Percentiles rank a stretch among this genome's conserved stretches.
These are phyloP conservation scores for Heliopora coerulea DNA, from an alignment of 92 coral and sea anemone species.

Conservation along the genomic window DNA sequence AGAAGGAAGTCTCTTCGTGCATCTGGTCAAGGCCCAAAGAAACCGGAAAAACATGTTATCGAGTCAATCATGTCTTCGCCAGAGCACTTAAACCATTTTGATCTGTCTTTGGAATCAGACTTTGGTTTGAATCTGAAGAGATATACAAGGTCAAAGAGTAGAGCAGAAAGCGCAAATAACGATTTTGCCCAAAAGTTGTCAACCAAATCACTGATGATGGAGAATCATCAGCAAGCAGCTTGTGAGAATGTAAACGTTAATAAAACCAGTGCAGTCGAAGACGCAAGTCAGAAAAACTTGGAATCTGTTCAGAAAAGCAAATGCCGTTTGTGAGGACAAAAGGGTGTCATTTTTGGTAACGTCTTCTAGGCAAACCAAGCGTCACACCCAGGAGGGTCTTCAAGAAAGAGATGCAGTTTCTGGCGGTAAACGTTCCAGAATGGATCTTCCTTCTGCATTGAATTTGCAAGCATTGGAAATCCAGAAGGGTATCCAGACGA, in stretches of 20 bases:
- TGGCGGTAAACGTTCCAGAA: neutral
- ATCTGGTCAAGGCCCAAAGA: neutral
- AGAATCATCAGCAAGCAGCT: neutral
- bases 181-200: too few species aligned
- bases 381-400: neutral
- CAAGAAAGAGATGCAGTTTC: neutral
- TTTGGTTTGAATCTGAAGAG: neutral
- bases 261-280: neutral
- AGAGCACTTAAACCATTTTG: constrained; percentile 10
- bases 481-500: neutral
- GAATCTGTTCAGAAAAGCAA: neutral
- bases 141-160: neutral
- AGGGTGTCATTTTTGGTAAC: neutral
- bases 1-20: neutral
- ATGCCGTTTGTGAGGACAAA: neutral
- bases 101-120: neutral
- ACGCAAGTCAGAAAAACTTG: neutral
- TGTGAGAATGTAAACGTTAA: neutral
- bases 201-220: too few species aligned
- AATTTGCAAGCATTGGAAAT: neutral
- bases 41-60: constrained; percentile 12
- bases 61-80: constrained; percentile 6
- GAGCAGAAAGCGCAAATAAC: neutral
- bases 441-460: neutral
- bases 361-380: neutral